Percentiles rank a stretch among this genome's conserved stretches.
phyloP scores from a whole-genome alignment of 2,888 invertebrate species.

The Deilephila elpenor region DNA sequence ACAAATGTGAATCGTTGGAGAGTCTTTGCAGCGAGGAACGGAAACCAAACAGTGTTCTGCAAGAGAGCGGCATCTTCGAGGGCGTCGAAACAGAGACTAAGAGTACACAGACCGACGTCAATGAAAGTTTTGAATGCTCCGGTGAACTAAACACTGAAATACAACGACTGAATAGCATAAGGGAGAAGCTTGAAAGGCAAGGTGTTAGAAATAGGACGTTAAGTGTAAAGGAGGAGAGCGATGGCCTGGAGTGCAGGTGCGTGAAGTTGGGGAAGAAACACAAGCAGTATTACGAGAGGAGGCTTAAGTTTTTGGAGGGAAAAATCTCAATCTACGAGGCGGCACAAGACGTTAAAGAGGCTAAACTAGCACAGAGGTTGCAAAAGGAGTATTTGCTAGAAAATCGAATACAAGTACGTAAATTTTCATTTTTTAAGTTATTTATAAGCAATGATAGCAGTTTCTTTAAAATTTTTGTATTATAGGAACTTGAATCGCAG shows the following conservation, averaged over 20 bases:
- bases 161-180: constrained; percentile 86
- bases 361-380: constrained; percentile 85
- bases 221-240: constrained; percentile 71
- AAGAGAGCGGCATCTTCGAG: constrained; percentile 91
- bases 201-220: constrained; percentile 81
- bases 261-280: constrained; percentile 84
- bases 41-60: constrained; percentile 85
- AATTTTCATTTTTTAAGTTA: constrained; percentile 33
- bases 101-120: constrained; percentile 84
- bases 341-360: constrained; percentile 86
- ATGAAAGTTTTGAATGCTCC: constrained; percentile 80
- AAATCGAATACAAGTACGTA: constrained; percentile 74
- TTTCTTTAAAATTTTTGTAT: constrained; percentile 32
- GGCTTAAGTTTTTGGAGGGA: constrained; percentile 86
- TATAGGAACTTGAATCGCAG: constrained; percentile 80
- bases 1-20: constrained; percentile 78
- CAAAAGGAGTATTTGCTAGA: constrained; percentile 85
- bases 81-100: constrained; percentile 80
- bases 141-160: constrained; percentile 86
- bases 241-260: constrained; percentile 79
- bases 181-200: constrained; percentile 86
- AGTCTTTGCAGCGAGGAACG: constrained; percentile 76
- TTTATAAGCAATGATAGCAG: not conserved
- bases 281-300: constrained; percentile 87
- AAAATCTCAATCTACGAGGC: constrained; percentile 88